Percentiles rank a stretch among this genome's conserved stretches.
These are phyloP conservation scores for Caenorhabditis doughertyi DNA, from an alignment of 2,888 invertebrate species.

Conservation along the genomic window DNA sequence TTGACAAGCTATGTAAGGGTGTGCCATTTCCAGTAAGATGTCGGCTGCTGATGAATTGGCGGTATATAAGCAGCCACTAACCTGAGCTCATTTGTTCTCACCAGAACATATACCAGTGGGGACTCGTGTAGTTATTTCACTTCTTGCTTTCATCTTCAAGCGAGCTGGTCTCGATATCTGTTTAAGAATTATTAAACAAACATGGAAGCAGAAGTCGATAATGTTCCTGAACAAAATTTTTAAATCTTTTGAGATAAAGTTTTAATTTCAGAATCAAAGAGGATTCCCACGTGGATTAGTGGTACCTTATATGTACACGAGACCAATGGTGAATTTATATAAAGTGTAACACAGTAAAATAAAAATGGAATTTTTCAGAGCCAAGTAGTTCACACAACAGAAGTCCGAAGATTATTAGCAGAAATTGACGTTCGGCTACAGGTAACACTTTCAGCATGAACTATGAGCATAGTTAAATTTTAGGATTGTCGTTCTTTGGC, in stretches of 20 bases:
- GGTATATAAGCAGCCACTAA: constrained; percentile 30
- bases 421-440: constrained; percentile 78
- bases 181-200: background rate
- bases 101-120: constrained; percentile 46
- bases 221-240: constrained; percentile 8
- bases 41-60: constrained; percentile 9
- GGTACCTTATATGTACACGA: constrained; percentile 77
- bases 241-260: background rate
- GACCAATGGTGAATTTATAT: constrained; percentile 51
- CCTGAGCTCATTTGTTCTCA: constrained; percentile 26
- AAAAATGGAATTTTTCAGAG: constrained; percentile 30
- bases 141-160: constrained; percentile 8
- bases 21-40: constrained; percentile 9
- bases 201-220: background rate
- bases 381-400: constrained; percentile 71
- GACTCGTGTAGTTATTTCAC: background rate
- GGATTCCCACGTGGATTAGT: constrained; percentile 79
- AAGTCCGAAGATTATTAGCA: constrained; percentile 77
- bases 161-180: constrained; percentile 43
- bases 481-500: constrained; percentile 68
- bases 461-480: too few relatives aligned
- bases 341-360: background rate
- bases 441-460: constrained; percentile 4
- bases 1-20: constrained; percentile 6
- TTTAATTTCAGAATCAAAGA: constrained; percentile 70